These are phyloP conservation scores for Dreissena rostriformis DNA, from an alignment of 1,140 invertebrate species.

Conservation along the genomic window DNA sequence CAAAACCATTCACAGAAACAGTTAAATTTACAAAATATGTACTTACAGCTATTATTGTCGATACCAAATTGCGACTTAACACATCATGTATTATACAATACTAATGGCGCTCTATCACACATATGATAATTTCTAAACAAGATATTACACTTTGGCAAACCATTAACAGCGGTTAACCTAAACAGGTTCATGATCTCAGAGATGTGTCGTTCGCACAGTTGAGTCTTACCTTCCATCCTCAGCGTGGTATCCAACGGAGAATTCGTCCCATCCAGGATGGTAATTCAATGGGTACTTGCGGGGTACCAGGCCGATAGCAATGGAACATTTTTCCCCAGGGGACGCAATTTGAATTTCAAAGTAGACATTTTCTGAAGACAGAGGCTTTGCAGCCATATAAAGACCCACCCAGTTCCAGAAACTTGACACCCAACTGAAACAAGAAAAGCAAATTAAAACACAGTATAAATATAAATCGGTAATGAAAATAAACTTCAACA, in stretches of 20 bases:
- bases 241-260: slow-evolving; percentile 82
- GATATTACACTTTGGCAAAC: too few relatives aligned
- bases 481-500: too few relatives aligned
- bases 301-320: slow-evolving; percentile 81
- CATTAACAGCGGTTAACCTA: too few relatives aligned
- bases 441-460: slow-evolving; percentile 48
- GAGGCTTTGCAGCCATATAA: slow-evolving; percentile 78
- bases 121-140: too few relatives aligned
- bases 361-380: slow-evolving; percentile 80
- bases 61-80: neutral
- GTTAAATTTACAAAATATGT: neutral
- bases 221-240: slow-evolving; percentile 81
- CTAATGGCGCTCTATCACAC: too few relatives aligned
- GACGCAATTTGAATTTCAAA: slow-evolving; percentile 82
- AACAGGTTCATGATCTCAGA: too few relatives aligned
- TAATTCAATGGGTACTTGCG: slow-evolving; percentile 80
- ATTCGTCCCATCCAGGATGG: slow-evolving; percentile 80
- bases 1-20: too few relatives aligned
- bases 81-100: neutral
- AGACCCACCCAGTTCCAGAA: slow-evolving; percentile 79
- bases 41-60: neutral
- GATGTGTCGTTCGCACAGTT: too few relatives aligned
- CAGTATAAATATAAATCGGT: neutral
- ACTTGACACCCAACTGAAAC: slow-evolving; percentile 75
- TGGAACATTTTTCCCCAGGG: slow-evolving; percentile 75